Evolutionary conservation across 2,113 vertebrate genomes (phyloP).

Genomic region (Sylvia atricapilla): DNA sequence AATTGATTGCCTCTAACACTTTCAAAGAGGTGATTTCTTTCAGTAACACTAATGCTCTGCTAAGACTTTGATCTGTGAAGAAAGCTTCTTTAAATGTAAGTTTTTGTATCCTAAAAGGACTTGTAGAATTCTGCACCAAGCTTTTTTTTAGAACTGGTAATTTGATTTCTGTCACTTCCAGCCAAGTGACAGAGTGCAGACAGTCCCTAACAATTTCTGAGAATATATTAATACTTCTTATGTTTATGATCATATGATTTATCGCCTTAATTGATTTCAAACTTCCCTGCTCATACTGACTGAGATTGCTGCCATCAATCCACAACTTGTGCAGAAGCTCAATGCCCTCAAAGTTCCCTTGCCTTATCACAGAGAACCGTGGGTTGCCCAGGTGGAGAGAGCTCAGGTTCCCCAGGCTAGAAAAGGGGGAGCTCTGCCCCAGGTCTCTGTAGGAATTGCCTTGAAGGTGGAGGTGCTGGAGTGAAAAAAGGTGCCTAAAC

Average conservation of each 20-base stretch:
- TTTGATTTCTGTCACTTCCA: slow-evolving; percentile 67
- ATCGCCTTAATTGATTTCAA: slow-evolving; percentile 30
- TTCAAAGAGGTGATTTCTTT: slow-evolving; percentile 14
- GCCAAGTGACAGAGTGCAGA: slow-evolving; percentile 34
- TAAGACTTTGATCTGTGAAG: slow-evolving; percentile 14
- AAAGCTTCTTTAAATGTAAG: slow-evolving; percentile 50
- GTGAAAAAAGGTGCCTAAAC: slow-evolving; percentile 73
- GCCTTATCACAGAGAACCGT: slow-evolving; percentile 33
- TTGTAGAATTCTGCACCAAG: background rate
- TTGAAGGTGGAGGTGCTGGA: slow-evolving; percentile 74
- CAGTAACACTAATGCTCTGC: background rate
- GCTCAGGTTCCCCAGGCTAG: slow-evolving; percentile 63
- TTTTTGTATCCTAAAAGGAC: background rate
- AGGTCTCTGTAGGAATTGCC: slow-evolving; percentile 74
- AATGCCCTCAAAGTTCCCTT: slow-evolving; percentile 73
- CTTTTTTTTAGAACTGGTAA: background rate
- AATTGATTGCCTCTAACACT: slow-evolving; percentile 59
- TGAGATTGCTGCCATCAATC: slow-evolving; percentile 66
- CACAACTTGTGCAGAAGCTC: slow-evolving; percentile 68
- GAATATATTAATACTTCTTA: background rate
- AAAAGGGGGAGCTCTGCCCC: slow-evolving; percentile 71
- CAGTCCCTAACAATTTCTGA: slow-evolving; percentile 64
- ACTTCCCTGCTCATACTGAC: slow-evolving; percentile 56
- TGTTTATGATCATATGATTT: slow-evolving; percentile 48
- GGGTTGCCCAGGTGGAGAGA: slow-evolving; percentile 72